Conservation (phyloP, 1,140 invertebrate species). For the Leptinotarsa texana region DNA sequence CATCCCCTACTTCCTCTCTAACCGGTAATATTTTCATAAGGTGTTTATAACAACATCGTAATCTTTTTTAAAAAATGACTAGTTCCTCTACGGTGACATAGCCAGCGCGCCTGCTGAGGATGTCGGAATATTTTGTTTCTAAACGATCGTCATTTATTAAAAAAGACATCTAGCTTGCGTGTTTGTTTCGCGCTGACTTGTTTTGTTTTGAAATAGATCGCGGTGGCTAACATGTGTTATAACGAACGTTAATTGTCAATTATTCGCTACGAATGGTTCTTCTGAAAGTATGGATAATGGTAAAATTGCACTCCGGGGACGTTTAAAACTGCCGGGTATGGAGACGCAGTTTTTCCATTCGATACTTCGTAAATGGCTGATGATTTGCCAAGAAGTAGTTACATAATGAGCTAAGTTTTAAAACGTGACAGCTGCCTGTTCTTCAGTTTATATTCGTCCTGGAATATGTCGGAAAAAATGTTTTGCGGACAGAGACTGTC, state of each 20-base stretch:
- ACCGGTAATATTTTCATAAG: constrained; percentile 15
- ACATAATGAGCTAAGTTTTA: no score
- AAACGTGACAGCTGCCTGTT: no score
- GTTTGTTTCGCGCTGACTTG: constrained; percentile 4
- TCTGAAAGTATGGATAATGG: neutral
- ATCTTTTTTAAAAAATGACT: neutral
- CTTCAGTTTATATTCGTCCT: no score
- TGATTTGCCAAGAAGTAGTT: neutral
- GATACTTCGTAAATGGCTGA: neutral
- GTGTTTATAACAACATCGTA: constrained; percentile 16
- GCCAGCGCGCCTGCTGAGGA: constrained; percentile 2
- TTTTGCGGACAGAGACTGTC: no score
- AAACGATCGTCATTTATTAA: constrained; percentile 13
- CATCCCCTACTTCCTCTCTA: neutral
- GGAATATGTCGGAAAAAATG: no score
- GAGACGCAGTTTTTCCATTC: neutral
- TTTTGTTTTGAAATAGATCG: constrained; percentile 19
- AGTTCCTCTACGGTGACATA: constrained; percentile 10
- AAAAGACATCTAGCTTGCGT: constrained; percentile 19
- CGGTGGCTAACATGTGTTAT: neutral
- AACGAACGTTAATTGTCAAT: neutral
- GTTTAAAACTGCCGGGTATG: neutral
- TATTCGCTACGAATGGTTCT: neutral
- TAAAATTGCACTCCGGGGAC: neutral
- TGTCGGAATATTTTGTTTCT: constrained; percentile 13